Evolutionary conservation across 2,113 vertebrate genomes (phyloP).

Genomic region (Orycteropus afer): DNA sequence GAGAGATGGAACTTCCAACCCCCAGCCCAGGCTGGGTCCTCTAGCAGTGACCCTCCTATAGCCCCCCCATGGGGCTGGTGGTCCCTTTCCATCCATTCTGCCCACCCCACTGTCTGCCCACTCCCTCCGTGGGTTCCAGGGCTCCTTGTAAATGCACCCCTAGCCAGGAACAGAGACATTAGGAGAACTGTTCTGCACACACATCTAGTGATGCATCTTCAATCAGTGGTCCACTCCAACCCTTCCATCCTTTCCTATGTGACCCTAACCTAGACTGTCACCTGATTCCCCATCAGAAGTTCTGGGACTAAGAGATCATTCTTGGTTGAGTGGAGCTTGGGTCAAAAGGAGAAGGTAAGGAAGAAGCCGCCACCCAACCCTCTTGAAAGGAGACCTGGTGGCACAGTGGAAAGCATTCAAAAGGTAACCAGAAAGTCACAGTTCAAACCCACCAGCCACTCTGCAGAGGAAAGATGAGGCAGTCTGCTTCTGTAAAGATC

Average conservation of each 20-base stretch:
- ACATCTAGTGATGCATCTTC: fast-evolving
- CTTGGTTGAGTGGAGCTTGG: not conserved
- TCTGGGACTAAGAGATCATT: not conserved
- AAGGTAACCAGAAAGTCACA: not conserved
- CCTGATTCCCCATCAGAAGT: not conserved
- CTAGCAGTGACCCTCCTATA: not conserved
- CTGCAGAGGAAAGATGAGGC: not conserved
- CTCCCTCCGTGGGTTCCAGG: not conserved
- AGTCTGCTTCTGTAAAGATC: too few species aligned
- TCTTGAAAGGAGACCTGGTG: not conserved
- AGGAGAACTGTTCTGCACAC: not conserved
- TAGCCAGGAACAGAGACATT: not conserved
- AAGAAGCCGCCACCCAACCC: not conserved
- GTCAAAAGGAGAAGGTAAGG: not conserved
- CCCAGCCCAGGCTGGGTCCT: fast-evolving
- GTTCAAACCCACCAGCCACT: too few species aligned
- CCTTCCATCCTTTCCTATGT: not conserved
- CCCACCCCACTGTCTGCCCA: not conserved
- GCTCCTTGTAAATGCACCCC: not conserved
- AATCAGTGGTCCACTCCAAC: not conserved
- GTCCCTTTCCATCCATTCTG: not conserved
- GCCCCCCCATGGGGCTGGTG: not conserved
- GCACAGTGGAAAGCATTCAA: not conserved
- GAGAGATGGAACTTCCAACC: not conserved
- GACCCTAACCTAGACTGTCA: not conserved